Conservation (phyloP, 2,888 invertebrate species). For the Athetis lepigone region DNA sequence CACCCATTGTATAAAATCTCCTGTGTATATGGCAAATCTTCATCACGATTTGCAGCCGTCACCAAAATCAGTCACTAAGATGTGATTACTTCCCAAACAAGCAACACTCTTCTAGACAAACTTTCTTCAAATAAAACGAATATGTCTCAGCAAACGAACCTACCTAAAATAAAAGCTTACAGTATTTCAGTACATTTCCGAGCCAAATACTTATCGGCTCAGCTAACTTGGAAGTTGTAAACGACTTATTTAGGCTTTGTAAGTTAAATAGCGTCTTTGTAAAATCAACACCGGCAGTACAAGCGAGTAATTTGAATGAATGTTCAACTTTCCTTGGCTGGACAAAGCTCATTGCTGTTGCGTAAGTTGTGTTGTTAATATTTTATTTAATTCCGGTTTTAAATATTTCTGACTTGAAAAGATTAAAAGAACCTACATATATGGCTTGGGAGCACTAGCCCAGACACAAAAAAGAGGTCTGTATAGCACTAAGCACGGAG, state of each 20-base stretch:
- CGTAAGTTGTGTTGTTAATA: not conserved
- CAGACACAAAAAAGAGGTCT: no score
- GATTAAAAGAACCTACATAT: no score
- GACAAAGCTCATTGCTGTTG: constrained; percentile 31
- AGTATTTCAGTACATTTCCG: constrained; percentile 8
- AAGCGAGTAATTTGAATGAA: constrained; percentile 32
- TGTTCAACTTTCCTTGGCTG: constrained; percentile 14
- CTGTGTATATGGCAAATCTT: no score
- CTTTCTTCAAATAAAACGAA: not conserved
- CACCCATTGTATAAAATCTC: no score
- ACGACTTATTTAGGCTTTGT: constrained; percentile 52
- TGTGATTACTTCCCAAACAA: no score
- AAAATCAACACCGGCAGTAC: constrained; percentile 35
- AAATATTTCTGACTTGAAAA: no score
- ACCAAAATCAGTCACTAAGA: no score
- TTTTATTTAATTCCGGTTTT: not conserved
- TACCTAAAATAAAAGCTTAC: constrained; percentile 5
- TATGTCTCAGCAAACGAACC: not conserved
- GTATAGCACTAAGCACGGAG: no score
- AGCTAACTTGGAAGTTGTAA: constrained; percentile 38
- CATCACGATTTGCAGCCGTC: no score
- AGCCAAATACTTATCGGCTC: constrained; percentile 34
- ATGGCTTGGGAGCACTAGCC: no score
- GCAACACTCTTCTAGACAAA: not conserved
- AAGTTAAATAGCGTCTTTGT: constrained; percentile 33